Base-by-base conservation (phyloP, 1,140 invertebrate species). In the Dinothrombium tinctorium region DNA sequence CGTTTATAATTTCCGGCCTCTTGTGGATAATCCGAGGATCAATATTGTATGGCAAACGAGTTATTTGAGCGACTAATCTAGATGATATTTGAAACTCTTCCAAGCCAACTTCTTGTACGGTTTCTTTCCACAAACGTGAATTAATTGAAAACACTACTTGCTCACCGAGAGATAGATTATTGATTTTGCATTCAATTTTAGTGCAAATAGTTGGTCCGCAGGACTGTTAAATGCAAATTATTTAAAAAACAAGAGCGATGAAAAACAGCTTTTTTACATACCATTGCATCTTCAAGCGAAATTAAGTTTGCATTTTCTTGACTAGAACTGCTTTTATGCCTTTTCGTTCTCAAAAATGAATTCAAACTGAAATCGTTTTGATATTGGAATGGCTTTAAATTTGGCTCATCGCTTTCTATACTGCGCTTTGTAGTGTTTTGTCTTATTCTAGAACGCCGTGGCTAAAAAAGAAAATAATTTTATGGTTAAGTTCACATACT, bases 141-240 rank as follows among this genome's bases (percentile, higher is more conserved):
- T 77, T 63, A 15, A 83, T 65, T 1, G 69, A 70, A 23, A 87
- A 73, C n/a, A 74, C 69, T 42, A 80, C 75, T 31, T 76, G 72
- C 25, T 52, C 49, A 1, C 65, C 59, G 26, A 89, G 54, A n/a
- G n/a, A n/a, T n/a, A n/a, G n/a, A 2, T 69, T 67, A 1, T 72
- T 73, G 0, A 81, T 65, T 0, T 63, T 63, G 50, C 83, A 89
- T 33, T 67, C 63, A 20, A 87, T 61, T 33, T 65, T 65, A 2
- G 71, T 69, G 50, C 83, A 90, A 40, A 68, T 68, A 0, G 72
- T 73, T 12, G 71, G 63, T 31, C 73, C 66, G 51, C 81, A 86
- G 0, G 48, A 50, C 52, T 52, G 25, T 7, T 37, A 2, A 33
- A 8, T n/a, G 15, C 2, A 2, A 33, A 33, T n/a, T n/a, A 15